phyloP scores from a whole-genome alignment of 1,140 invertebrate species.

The Zaprionus ornatus region DNA sequence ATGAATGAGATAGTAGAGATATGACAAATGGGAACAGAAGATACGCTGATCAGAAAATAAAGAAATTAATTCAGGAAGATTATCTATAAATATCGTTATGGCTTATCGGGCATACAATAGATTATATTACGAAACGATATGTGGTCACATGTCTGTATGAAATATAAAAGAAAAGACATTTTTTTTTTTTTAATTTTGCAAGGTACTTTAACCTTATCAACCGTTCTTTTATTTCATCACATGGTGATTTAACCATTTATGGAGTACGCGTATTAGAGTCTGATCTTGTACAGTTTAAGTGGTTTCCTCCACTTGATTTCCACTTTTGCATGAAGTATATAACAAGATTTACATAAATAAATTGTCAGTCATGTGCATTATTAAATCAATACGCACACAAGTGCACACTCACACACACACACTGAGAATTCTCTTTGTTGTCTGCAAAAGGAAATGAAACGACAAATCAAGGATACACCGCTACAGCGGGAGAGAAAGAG shows the following conservation, averaged over 20 bases:
- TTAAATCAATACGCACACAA: constrained; percentile 26
- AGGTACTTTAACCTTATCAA: neutral
- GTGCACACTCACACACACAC: constrained; percentile 1
- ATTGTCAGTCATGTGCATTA: constrained; percentile 30
- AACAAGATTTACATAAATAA: constrained; percentile 19
- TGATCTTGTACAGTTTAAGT: neutral
- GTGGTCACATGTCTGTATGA: too few relatives aligned
- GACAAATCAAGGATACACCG: constrained; percentile 64
- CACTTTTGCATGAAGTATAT: neutral
- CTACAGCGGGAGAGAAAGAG: constrained; percentile 19
- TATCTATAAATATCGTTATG: neutral
- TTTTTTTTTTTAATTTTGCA: neutral
- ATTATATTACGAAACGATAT: neutral
- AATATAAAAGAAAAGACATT: too few relatives aligned
- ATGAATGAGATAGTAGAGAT: neutral
- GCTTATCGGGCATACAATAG: neutral
- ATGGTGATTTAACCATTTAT: neutral
- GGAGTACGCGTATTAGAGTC: neutral
- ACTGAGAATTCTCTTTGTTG: constrained; percentile 59
- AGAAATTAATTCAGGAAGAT: neutral
- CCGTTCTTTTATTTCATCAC: neutral
- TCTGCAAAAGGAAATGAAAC: constrained; percentile 64
- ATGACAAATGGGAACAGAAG: neutral
- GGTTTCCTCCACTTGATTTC: neutral
- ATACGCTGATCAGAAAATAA: neutral